Evolutionary conservation across 2,888 invertebrate genomes (phyloP), one percentile per base, ranked within the genome.

Genomic region (Hydrotaea diabolus): DNA sequence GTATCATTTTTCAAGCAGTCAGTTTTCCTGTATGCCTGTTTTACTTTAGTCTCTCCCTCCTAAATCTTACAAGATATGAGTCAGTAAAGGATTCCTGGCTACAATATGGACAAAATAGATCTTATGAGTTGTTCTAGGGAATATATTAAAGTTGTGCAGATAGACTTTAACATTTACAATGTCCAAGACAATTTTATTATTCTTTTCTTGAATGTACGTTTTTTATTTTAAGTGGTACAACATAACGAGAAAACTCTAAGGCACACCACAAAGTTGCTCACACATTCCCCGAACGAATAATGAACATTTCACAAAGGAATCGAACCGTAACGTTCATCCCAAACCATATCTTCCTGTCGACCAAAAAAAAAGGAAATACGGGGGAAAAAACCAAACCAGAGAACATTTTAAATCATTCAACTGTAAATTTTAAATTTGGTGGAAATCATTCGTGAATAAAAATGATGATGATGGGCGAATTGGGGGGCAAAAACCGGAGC

Each of bases 381-480:
- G 9, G 0, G 21, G 2, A 31, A 31, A 59, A 59, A 19, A 23
- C 9, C n/a, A n/a, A n/a, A n/a, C n/a, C n/a, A n/a, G n/a, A 59
- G 69, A 46, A 69, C 39, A 69, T 69, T 69, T 69, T 23, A 46
- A 69, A 69, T 69, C 69, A 69, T 69, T 69, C 69, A 69, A 69
- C 69, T 69, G 69, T 19, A 69, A 69, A 69, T 43, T 69, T 69
- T 69, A 69, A 69, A 69, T 69, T 69, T 69, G 69, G 69, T 69
- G 69, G 69, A 69, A 69, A 69, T 69, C 69, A 69, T 69, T 69
- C 21, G 69, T 69, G 69, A 66, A 66, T 39, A 66, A 66, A 66
- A 66, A 39, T 66, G 66, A 43, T 23, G 69, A 43, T 69, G 69
- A 66, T 69, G 69, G 69, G n/a, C 9, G 39, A 21, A 46, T 43